Evolutionary conservation across 64 coral and sea anemone genomes (phyloP).

Genomic region (Montipora foliosa): DNA sequence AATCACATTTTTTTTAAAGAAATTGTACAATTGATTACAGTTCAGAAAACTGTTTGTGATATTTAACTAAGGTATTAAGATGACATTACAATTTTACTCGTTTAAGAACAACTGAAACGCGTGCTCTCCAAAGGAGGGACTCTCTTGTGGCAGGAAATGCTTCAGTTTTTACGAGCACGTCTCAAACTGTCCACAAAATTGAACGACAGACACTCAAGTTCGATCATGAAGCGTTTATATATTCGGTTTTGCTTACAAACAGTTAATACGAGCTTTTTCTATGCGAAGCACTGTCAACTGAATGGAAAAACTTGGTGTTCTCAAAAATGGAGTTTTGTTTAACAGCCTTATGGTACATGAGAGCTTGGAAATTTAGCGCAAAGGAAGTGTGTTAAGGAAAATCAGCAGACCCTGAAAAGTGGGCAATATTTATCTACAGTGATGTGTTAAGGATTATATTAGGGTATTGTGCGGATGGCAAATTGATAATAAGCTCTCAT

Average conservation of each 20-base stretch:
- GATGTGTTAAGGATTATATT: slow-evolving; percentile 7
- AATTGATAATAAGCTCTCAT: neutral
- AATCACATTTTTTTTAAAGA: neutral
- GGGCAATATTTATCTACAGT: neutral
- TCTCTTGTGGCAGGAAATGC: neutral
- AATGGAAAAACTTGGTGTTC: neutral
- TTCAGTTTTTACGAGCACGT: neutral
- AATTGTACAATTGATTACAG: neutral
- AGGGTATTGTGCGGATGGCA: neutral
- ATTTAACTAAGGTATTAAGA: no score
- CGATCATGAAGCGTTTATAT: neutral
- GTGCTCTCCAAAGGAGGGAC: slow-evolving; percentile 1
- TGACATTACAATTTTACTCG: no score
- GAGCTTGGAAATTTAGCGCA: neutral
- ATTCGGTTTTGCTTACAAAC: neutral
- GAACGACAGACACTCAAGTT: neutral
- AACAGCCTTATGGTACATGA: neutral
- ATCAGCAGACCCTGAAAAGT: neutral
- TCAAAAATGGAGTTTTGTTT: neutral
- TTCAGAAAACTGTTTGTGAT: no score
- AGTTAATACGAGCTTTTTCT: neutral
- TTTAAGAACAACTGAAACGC: neutral
- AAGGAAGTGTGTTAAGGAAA: neutral
- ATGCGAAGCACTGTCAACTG: neutral
- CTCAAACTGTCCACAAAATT: neutral